phyloP scores from a whole-genome alignment of 1,140 invertebrate genomes.

The Caenorhabditis brenneri region DNA sequence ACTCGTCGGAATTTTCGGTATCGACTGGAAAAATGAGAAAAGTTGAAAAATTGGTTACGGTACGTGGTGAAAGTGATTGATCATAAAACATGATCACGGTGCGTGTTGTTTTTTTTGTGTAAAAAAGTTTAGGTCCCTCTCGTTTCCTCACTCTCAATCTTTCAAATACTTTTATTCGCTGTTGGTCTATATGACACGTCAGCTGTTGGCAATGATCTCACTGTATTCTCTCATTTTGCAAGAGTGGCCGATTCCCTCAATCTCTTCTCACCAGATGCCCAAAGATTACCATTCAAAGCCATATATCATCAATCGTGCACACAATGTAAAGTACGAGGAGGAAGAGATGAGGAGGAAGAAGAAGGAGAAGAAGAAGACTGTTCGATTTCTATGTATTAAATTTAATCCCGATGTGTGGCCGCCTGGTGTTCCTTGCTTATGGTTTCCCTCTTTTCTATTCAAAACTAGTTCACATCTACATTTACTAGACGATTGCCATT shows the following conservation, averaged over 20 bases:
- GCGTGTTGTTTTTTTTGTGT: too few species aligned
- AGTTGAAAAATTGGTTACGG: background rate
- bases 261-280: constrained; percentile 19
- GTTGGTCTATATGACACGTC: background rate
- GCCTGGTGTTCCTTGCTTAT: background rate
- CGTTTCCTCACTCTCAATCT: background rate
- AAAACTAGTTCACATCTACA: background rate
- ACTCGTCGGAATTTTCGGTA: constrained; percentile 10
- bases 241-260: background rate
- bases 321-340: too few species aligned
- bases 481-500: background rate
- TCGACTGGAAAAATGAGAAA: background rate
- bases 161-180: background rate
- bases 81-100: too few species aligned
- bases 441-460: constrained; percentile 22
- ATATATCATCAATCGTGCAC: constrained; percentile 11
- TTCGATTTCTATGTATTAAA: background rate
- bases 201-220: background rate
- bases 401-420: background rate
- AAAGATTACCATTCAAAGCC: constrained; percentile 14
- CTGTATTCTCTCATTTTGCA: constrained; percentile 20
- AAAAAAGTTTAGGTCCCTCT: background rate
- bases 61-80: background rate
- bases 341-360: too few species aligned
- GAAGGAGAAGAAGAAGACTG: background rate